Evolutionary conservation across 2,888 invertebrate species (phyloP), one percentile per base, ranked within the genome.

Genomic region (Tenthredo notha): DNA sequence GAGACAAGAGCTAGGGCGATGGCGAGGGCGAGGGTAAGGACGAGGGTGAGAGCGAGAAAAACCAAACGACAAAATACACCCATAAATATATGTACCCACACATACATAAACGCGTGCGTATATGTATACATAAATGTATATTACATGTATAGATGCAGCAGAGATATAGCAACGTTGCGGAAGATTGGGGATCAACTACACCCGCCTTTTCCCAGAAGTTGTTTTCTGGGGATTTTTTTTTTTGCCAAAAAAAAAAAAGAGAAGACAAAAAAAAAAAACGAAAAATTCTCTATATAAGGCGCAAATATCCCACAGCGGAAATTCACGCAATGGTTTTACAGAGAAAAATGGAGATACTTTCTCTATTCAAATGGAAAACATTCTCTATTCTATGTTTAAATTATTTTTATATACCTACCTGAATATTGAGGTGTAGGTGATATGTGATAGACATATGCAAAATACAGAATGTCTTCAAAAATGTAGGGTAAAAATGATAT

Each of bases 141-240:
- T 70, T 70, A 37, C 33, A n/a, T 18, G 29, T 70, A 61, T 61
- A 25, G 61, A 61, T 61, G 61, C 61, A 25, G 43, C 43, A 47
- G 25, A 75, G 43, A 75, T 47, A 75, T 75, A 54, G 50, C 77
- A 77, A 54, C 54, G 33, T 54, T 54, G 80, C 40, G 21, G 21
- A 47, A 80, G 33, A 80, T 77, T 21, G 61, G 61, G 80, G 80
- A 80, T 80, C 58, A 80, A 61, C 61, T 40, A 61, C 61, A 80
- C 29, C 40, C 50, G 58, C 40, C 40, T 25, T 61, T 61, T 80
- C 61, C 80, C 80, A 61, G n/a, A 40, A 40, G 80, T 15, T 37
- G 43, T 37, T 37, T 61, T 12, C 33, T 18, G 4, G n/a, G 25
- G 50, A 10, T 21, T 21, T 61, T 37, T 43, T 61, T 47, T 61